These are phyloP conservation scores for Drosophila putrida DNA, from an alignment of 2,888 invertebrate genomes.

Conservation along the genomic window DNA sequence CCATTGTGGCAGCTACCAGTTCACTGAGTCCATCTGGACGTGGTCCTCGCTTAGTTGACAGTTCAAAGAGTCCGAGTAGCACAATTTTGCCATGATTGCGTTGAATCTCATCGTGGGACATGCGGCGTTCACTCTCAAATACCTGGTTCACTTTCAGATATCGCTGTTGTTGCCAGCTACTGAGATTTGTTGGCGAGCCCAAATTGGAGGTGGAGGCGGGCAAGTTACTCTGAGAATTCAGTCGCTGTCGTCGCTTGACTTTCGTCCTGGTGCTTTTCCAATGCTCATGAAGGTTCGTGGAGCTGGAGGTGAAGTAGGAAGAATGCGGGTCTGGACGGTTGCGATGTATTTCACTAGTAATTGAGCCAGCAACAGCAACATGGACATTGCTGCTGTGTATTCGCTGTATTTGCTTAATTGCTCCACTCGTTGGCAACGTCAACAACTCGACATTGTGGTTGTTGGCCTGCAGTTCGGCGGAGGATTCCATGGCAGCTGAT, in stretches of 20 bases:
- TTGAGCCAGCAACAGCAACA: constrained; percentile 34
- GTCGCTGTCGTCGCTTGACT: constrained; percentile 75
- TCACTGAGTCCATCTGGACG: constrained; percentile 91
- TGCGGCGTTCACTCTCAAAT: constrained; percentile 84
- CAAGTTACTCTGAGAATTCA: constrained; percentile 71
- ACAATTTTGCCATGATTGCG: constrained; percentile 87
- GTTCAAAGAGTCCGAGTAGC: constrained; percentile 92
- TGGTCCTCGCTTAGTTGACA: constrained; percentile 88
- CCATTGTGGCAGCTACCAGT: constrained; percentile 91
- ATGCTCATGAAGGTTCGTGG: constrained; percentile 9
- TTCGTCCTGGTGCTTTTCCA: constrained; percentile 75
- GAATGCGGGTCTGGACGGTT: constrained; percentile 23
- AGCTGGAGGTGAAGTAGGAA: too few relatives aligned
- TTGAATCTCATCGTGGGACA: constrained; percentile 74
- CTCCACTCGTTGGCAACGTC: constrained; percentile 25
- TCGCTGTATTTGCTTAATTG: constrained; percentile 51
- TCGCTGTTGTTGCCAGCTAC: constrained; percentile 77
- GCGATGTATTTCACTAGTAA: constrained; percentile 50
- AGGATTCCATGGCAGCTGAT: constrained; percentile 61
- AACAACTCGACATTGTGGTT: constrained; percentile 8
- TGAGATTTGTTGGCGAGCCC: constrained; percentile 42
- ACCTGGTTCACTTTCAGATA: constrained; percentile 85
- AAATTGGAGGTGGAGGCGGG: constrained; percentile 50
- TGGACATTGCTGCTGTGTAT: constrained; percentile 2
- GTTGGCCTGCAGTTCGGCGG: constrained; percentile 61